Evolutionary conservation across 2,113 vertebrate genomes (phyloP).

Genomic region (Arvicanthis niloticus): DNA sequence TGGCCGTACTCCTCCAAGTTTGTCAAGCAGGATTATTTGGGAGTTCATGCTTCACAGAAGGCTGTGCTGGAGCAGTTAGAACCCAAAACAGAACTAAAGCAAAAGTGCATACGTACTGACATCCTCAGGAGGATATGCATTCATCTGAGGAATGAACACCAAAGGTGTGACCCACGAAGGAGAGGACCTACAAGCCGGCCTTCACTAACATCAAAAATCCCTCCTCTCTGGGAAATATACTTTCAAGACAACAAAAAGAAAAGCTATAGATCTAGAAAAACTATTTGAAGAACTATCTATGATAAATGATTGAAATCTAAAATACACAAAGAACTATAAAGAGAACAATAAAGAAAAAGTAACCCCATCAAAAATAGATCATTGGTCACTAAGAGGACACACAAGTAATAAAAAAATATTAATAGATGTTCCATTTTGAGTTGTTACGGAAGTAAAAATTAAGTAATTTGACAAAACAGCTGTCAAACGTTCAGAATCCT

Average conservation of each 20-base stretch:
- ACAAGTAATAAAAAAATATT: not conserved
- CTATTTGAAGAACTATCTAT: not conserved
- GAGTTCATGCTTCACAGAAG: not conserved
- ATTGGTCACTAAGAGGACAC: not conserved
- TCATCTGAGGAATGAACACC: not conserved
- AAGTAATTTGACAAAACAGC: not conserved
- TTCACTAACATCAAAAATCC: constrained; percentile 6
- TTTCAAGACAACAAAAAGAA: not conserved
- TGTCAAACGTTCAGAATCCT: not conserved
- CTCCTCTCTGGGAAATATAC: not conserved
- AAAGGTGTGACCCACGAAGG: not conserved
- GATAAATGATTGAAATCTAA: not conserved
- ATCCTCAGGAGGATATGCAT: not conserved
- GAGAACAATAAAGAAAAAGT: not conserved
- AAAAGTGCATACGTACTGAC: not conserved
- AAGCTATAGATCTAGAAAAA: not conserved
- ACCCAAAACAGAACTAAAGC: not conserved
- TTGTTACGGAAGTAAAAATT: not conserved
- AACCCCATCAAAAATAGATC: not conserved
- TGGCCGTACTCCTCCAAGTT: not conserved
- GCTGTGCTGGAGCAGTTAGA: not conserved
- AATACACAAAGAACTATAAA: not conserved
- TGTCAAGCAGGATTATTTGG: not conserved
- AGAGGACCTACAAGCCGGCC: not conserved
- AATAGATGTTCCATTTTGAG: not conserved